phyloP scores from a whole-genome alignment of 2,888 invertebrate genomes.

The Drosophila neonasuta region DNA sequence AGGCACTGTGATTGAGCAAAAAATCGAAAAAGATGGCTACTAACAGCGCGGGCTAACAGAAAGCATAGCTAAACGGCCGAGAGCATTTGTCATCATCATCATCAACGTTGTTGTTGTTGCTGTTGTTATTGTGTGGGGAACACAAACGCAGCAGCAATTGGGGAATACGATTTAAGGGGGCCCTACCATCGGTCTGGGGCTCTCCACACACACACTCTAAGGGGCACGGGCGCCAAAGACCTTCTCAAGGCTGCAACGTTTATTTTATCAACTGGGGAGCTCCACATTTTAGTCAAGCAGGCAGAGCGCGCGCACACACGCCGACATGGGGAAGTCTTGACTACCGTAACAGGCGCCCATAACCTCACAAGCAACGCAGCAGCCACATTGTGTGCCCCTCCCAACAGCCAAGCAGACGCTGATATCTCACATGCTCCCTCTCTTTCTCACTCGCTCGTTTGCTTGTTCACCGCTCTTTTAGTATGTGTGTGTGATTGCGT shows the following conservation, averaged over 20 bases:
- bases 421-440: conserved; percentile 11
- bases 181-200: conserved; percentile 7
- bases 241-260: conserved; percentile 61
- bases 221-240: conserved; percentile 55
- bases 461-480: background rate
- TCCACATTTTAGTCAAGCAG: conserved; percentile 55
- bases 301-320: conserved; percentile 69
- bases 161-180: conserved; percentile 42
- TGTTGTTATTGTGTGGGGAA: conserved; percentile 53
- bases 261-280: conserved; percentile 24
- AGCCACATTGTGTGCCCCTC: conserved; percentile 35
- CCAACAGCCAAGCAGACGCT: conserved; percentile 28
- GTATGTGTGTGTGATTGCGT: background rate
- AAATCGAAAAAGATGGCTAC: conserved; percentile 80
- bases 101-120: background rate
- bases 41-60: conserved; percentile 79
- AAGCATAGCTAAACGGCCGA: conserved; percentile 59
- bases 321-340: conserved; percentile 82
- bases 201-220: conserved; percentile 27
- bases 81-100: conserved; percentile 18
- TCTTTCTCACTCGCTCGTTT: background rate
- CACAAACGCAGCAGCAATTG: conserved; percentile 40
- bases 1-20: conserved; percentile 60
- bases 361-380: conserved; percentile 14
- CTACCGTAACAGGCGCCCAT: conserved; percentile 79